Base-by-base conservation (phyloP, 2,888 invertebrate genomes). In the Catotricha subobsoleta region DNA sequence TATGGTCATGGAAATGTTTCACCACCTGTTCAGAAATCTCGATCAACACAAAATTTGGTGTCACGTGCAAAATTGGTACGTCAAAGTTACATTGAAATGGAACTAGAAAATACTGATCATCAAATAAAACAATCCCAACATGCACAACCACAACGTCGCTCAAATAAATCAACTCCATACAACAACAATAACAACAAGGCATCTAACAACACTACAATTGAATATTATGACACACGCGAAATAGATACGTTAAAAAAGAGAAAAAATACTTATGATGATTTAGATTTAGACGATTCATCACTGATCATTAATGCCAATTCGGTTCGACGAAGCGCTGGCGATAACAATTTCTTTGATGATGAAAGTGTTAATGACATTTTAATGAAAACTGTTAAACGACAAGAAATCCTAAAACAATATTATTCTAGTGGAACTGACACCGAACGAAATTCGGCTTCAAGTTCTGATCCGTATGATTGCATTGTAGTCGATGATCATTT, bases 401-500 rank as follows among this genome's bases (percentile, higher is more conserved):
- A 77, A 56, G 77, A 78, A 56, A 79, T 79, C 49, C 60, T 79
- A 21, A 77, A 77, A 52, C 76, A 75, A 58, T 79, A 79, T 55
- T 72, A 73, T 45, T 67, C 64, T 39, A 67, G 68, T 52, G 68
- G 67, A 47, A 72, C 73, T 46, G 76, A 76, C 53, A 73, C 76
- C 8, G 76, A 74, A 48, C 68, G 67, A 30, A 66, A 68, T 56
- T 77, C 77, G 39, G 36, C 36, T 2, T 76, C 76, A 37, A 78
- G 76, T 53, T 78, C 77, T 37, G 78, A 79, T 65, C 77, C 76
- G 21, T 77, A 79, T 50, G 79, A 79, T 54, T 84, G 84, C 55
- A 84, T 86, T 49, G 79, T 87, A 40, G 81, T 86, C 20, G 81
- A 84, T 50, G 84, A 86, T 61, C 81, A 80, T 51, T 51, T 62